Conservation (phyloP, 2,888 invertebrate genomes). For the Diloba caeruleocephala region DNA sequence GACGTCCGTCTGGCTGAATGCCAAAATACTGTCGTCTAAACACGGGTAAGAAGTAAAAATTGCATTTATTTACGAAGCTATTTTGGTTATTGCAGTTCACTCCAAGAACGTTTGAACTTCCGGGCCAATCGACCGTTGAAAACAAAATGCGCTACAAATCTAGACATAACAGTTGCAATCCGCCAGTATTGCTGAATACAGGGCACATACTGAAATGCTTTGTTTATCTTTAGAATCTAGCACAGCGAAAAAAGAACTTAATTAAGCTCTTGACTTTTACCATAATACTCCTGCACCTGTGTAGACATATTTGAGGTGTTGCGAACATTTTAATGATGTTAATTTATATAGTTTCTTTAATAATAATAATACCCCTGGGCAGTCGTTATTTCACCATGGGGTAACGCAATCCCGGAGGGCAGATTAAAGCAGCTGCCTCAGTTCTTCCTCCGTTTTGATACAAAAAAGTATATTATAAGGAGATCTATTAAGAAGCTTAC, state of each 20-base stretch:
- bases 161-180: constrained; percentile 40
- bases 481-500: no score
- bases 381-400: no score
- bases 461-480: no score
- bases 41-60: constrained; percentile 60
- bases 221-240: constrained; percentile 21
- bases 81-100: constrained; percentile 41
- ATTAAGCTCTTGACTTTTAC: constrained; percentile 20
- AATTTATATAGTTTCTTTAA: no score
- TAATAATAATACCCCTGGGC: no score
- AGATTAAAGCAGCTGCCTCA: no score
- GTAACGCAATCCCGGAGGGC: no score
- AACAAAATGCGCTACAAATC: constrained; percentile 43
- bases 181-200: constrained; percentile 32
- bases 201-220: constrained; percentile 28
- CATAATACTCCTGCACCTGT: no score
- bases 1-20: constrained; percentile 64
- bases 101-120: constrained; percentile 32
- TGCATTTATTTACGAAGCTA: constrained; percentile 56
- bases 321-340: no score
- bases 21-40: constrained; percentile 61
- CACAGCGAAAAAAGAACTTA: constrained; percentile 28
- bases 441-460: no score
- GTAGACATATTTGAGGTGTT: background rate
- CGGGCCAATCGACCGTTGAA: constrained; percentile 50